A percentile compares a stretch with the other conserved stretches of the same genome.
Conservation (phyloP, 2,888 invertebrate species). For the Cataglyphis livida region DNA sequence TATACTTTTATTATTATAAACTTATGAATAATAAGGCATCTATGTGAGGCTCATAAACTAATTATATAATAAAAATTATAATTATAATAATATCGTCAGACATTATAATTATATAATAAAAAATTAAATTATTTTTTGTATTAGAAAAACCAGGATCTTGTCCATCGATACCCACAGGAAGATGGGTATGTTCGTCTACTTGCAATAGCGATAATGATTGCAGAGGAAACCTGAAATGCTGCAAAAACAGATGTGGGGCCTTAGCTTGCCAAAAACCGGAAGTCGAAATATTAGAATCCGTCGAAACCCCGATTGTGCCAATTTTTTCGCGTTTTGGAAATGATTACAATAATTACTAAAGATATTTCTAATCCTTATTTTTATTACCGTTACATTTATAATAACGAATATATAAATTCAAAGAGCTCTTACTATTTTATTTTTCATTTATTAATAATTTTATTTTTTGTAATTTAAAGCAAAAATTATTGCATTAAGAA, state of each 20-base stretch:
- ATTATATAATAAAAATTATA: background rate
- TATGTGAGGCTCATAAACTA: background rate
- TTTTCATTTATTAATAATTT: background rate
- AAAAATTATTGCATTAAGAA: background rate
- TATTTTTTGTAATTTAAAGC: background rate
- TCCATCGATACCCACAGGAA: constrained; percentile 86
- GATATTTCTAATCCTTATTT: background rate
- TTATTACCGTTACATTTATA: constrained; percentile 28
- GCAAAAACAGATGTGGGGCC: constrained; percentile 87
- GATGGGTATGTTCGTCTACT: constrained; percentile 87
- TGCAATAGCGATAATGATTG: constrained; percentile 88
- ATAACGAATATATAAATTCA: constrained; percentile 30
- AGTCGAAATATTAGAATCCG: constrained; percentile 56
- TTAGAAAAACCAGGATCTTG: constrained; percentile 87
- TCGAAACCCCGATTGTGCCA: constrained; percentile 53
- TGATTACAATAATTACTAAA: constrained; percentile 21
- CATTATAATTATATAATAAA: background rate
- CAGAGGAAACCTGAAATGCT: constrained; percentile 86
- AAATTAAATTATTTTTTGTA: background rate
- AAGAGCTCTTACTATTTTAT: background rate
- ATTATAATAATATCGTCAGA: background rate
- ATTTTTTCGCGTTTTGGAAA: constrained; percentile 14
- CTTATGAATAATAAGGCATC: background rate
- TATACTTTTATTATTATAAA: background rate
- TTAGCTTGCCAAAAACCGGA: constrained; percentile 85